These are phyloP conservation scores for Zosterops lateralis DNA, from an alignment of 2,113 vertebrate species.

Conservation along the genomic window DNA sequence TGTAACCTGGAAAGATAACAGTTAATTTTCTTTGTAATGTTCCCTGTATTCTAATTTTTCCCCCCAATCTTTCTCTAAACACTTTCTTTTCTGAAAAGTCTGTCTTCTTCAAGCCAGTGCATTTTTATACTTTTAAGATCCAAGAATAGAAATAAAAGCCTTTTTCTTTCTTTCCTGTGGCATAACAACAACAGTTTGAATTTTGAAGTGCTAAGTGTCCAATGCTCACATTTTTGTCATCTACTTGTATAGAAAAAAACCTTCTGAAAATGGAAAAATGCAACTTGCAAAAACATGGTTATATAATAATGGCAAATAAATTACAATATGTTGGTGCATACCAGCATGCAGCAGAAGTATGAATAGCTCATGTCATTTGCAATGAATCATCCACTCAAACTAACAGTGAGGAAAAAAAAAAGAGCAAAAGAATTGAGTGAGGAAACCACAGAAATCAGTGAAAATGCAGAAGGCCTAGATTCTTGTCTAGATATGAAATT, in stretches of 20 bases:
- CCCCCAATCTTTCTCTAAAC: not conserved
- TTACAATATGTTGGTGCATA: not conserved
- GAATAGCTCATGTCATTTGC: not conserved
- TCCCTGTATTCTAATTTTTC: not conserved
- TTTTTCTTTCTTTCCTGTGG: not conserved
- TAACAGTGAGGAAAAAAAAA: not conserved
- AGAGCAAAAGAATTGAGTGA: not conserved
- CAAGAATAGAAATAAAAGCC: not conserved
- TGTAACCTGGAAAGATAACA: not conserved
- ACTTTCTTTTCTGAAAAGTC: not conserved
- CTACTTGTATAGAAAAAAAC: not conserved
- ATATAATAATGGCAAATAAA: conserved; percentile 6
- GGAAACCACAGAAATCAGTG: not conserved
- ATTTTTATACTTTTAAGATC: not conserved
- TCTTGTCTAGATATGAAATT: not conserved
- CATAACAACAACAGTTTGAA: not conserved
- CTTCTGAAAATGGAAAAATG: rapidly evolving
- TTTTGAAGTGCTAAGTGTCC: not conserved
- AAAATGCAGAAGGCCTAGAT: not conserved
- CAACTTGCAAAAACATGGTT: not conserved
- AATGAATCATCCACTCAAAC: not conserved
- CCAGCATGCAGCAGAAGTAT: not conserved
- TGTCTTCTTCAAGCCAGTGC: not conserved
- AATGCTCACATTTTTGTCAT: not conserved
- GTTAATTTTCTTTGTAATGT: not conserved